Base-by-base conservation (phyloP, 2,113 vertebrate species). In the Vireo altiloquus region DNA sequence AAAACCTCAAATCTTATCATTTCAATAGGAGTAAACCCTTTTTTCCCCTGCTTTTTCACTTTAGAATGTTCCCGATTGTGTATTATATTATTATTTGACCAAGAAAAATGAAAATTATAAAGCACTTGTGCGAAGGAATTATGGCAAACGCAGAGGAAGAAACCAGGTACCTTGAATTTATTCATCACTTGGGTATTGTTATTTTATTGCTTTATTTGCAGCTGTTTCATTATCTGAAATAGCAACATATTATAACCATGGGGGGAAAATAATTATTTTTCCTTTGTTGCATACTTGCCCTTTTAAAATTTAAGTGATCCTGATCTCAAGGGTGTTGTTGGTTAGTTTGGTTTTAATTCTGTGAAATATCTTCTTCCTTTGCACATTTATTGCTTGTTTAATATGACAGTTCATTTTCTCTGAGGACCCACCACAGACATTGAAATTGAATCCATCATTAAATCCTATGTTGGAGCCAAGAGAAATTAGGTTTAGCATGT, bases 51-150 rank as follows among this genome's bases (percentile, higher is more conserved):
- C 37, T 63, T 75, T 59, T 72, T 52, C 31, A 9, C 97, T 98
- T 82, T 82, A 99, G 99, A 99, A 98, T 95, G 99, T 99, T 80
- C 98, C 99, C 0, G 99, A 99, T 96, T 99, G 99, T 96, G 99
- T 99, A 94, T 98, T 99, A 60, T 99, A 99, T 98, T 99, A 99
- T 96, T 99, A 99, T 97, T 98, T 99, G 98, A 99, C 99, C 60
- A 99, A 99, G 98, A 99, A 99, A 98, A 99, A 99, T 97, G 99
- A 99, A 96, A 99, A 99, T 96, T 99, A 98, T 95, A 99, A 99
- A 98, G 99, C 99, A 7, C 98, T 99, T 52, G 99, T 99, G 88
- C 98, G 99, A 94, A 98, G 99, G 47, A 99, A 99, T 97, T 99
- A 99, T 10, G 99, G 99, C 40, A 99, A 98, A 97, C 98, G 99